Percentiles rank a stretch among this genome's conserved stretches.
These are phyloP conservation scores for Tenebrosternarchus preto DNA, from an alignment of 2,113 vertebrate genomes.

Conservation along the genomic window DNA sequence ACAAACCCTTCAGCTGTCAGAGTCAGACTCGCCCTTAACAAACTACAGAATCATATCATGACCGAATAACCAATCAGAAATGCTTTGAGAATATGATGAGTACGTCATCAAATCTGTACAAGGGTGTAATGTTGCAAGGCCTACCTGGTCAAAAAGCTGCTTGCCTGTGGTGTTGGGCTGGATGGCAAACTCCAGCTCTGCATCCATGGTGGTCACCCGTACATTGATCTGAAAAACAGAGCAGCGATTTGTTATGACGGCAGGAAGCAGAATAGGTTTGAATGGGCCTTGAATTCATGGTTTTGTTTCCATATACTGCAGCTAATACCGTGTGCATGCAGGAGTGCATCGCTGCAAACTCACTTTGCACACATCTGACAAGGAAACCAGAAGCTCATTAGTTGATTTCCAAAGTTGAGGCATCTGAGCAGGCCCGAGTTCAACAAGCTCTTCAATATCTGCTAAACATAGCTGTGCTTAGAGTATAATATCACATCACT, in stretches of 20 bases:
- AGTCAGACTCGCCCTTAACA: too few species aligned
- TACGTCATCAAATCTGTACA: background rate
- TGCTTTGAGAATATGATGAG: too few species aligned
- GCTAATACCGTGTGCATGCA: background rate
- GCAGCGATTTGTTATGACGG: background rate
- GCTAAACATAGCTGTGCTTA: too few species aligned
- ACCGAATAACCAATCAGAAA: too few species aligned
- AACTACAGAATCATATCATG: too few species aligned
- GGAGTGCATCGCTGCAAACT: too few species aligned
- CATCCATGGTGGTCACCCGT: constrained; percentile 97
- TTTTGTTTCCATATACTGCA: background rate
- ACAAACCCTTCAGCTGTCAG: too few species aligned
- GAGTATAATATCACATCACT: too few species aligned
- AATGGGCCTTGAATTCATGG: too few species aligned
- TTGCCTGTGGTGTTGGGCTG: constrained; percentile 96
- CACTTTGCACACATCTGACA: too few species aligned
- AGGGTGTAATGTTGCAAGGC: background rate
- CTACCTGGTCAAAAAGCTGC: constrained; percentile 95
- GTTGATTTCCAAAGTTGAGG: background rate
- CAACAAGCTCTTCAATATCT: too few species aligned
- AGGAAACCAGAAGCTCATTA: background rate
- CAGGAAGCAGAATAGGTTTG: too few species aligned
- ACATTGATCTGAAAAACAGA: constrained; percentile 84
- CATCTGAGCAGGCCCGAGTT: background rate
- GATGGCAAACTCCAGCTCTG: constrained; percentile 98